Base-by-base conservation (phyloP, 2,113 vertebrate species). In the Bubo blakistoni region DNA sequence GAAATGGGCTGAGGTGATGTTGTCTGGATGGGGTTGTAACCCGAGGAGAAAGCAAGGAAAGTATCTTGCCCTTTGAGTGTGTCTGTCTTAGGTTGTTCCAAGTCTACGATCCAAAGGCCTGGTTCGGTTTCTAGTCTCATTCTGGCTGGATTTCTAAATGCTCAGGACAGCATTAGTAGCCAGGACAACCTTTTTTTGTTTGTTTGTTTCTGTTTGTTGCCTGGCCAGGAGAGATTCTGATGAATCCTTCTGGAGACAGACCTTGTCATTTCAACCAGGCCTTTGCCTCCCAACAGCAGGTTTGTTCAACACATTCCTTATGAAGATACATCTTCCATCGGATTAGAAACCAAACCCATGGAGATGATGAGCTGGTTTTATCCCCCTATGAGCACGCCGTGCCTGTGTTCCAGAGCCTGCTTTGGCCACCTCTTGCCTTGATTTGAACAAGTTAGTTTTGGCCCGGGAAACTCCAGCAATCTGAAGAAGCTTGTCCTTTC, bases 391-490 rank as follows among this genome's bases (percentile, higher is more conserved):
- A 93, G 19, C 1, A 3, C 6, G 4, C 2, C 7, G 32, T n/a
- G n/a, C 82, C 42, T 90, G 32, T 57, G 21, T 42, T 70, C 47
- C n/a, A 11, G n/a, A 47, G 38, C 24, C 58, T 44, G 27, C n/a
- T 86, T 92, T 94, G 95, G 72, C 86, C 57, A 67, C 79, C 63
- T 93, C 61, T 62, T 77, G 49, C 30, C 90, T 90, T 78, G 42
- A 38, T 74, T 85, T 81, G 58, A 90, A 74, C 42, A 14, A 92
- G 82, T 90, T 93, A 70, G 59, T 90, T 92, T 95, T 94, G 95
- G 94, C 92, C n/a, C 0, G 0, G 65, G 59, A 90, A 93, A 38
- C 47, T 88, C 58, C 59, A 88, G 57, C 47, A 55, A 32, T 73
- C 32, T 0, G 0, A 86, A 52, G 13, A 36, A 94, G 36, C 49